Base-by-base conservation (phyloP, 2,797 vertebrate species). In the Acipenser oxyrinchus region DNA sequence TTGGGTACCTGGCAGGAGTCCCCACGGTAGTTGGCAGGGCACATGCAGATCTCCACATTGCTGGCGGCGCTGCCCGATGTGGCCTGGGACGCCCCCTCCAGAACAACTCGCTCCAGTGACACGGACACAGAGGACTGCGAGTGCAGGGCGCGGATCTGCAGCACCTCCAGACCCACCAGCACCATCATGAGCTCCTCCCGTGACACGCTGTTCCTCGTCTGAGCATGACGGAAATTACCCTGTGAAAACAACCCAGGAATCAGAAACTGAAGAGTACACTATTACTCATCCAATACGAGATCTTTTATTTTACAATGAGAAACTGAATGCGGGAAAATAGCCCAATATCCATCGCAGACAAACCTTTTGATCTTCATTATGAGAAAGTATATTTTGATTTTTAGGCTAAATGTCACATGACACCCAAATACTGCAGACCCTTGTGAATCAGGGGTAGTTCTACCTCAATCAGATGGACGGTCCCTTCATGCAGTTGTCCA, bases 101-200 rank as follows among this genome's bases (percentile, higher is more conserved):
- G 82, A 2, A 86, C 85, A n/a, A 90, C 93, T 0, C 78, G 79
- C 0, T 76, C 86, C 62, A 99, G 86, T 2, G 91, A 91, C 71
- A 98, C 85, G 0, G 92, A 86, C 2, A 93, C 91, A 3, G 96
- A 93, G 1, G 89, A 88, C 81, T 92, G 93, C 0, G 94, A 92
- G 83, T 95, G 94, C 60, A 96, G 86, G 0, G 93, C 94, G 0
- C 95, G 88, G 78, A 99, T 88, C 81, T 95, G 95, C 68, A 99
- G 86, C 6, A 91, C 91, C 75, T 95, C 95, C 84, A 99, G 86
- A 37, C 84, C 82, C 0, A 95, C 92, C 82, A 99, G 83, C 49
- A 98, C 96, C 95, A 99, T 97, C 96, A 98, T 96, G 68, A 99
- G 86, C 78, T 98, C 96, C 82, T 97, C 95, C 2, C 96, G 90